These are phyloP conservation scores for Chelonus insularis DNA, from an alignment of 1,140 invertebrate species.

Conservation along the genomic window DNA sequence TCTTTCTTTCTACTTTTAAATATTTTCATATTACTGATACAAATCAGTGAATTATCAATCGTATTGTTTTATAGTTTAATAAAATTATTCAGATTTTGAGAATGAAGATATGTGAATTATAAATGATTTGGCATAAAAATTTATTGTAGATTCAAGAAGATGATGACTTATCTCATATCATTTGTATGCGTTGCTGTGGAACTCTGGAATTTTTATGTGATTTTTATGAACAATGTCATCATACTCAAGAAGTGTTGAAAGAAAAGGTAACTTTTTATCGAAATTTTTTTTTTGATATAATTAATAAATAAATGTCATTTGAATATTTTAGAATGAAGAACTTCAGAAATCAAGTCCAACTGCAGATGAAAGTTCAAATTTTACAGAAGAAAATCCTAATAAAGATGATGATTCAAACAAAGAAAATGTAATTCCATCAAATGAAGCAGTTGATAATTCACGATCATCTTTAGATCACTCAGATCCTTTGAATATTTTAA, in stretches of 20 bases:
- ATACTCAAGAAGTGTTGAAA: conserved; percentile 33
- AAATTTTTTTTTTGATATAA: not conserved
- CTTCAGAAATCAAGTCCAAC: no score
- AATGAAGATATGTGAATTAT: not conserved
- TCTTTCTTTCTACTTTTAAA: no score
- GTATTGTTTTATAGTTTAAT: not conserved
- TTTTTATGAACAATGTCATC: conserved; percentile 39
- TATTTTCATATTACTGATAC: no score
- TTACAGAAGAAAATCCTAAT: not conserved
- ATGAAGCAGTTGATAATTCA: not conserved
- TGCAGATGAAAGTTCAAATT: no score
- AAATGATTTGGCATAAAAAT: conserved; percentile 22
- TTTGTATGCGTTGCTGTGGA: conserved; percentile 42
- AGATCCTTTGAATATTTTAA: not conserved
- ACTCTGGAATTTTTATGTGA: conserved; percentile 44
- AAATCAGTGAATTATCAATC: no score
- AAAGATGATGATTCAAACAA: not conserved
- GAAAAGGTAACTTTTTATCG: conserved; percentile 31
- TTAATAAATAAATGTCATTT: not conserved
- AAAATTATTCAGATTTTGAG: not conserved
- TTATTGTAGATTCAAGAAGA: conserved; percentile 39
- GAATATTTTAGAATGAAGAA: conserved; percentile 25
- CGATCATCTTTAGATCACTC: not conserved
- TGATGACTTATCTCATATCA: conserved; percentile 38
- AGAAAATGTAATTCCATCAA: not conserved